These are phyloP conservation scores for Gyrodactylus salaris DNA, from an alignment of 1,140 invertebrate genomes.

Conservation along the genomic window DNA sequence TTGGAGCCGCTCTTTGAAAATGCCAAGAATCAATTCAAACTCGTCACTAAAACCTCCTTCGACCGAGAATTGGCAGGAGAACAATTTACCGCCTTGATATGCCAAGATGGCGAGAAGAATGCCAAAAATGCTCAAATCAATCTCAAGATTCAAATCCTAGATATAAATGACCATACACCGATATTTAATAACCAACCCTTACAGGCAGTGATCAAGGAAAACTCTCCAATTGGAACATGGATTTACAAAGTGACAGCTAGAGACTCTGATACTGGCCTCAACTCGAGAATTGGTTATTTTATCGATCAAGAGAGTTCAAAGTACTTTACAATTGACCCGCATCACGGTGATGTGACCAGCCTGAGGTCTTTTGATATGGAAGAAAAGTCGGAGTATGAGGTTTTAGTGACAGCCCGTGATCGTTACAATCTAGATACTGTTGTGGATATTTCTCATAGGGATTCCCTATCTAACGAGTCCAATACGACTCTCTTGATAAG, in stretches of 20 bases:
- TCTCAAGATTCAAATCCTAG: slow-evolving; percentile 35
- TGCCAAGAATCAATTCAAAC: slow-evolving; percentile 7
- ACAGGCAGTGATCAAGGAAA: background rate
- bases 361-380: background rate
- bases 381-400: background rate
- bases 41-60: slow-evolving; percentile 8
- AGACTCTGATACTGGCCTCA: background rate
- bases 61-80: slow-evolving; percentile 8
- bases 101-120: slow-evolving; percentile 7
- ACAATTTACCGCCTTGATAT: slow-evolving; percentile 7
- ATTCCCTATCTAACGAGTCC: background rate
- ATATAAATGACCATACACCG: slow-evolving; percentile 61
- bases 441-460: no score
- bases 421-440: background rate
- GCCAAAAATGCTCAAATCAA: slow-evolving; percentile 29
- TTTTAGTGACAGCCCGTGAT: background rate
- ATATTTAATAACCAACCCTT: slow-evolving; percentile 24
- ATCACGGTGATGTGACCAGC: background rate
- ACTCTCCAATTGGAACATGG: background rate
- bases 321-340: background rate
- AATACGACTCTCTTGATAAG: background rate
- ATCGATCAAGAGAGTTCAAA: background rate
- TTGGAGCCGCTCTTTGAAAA: slow-evolving; percentile 23
- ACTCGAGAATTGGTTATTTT: background rate
- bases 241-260: slow-evolving; percentile 1